Evolutionary conservation across 2,797 vertebrate genomes (phyloP).

Genomic region (Anguilla megastoma): DNA sequence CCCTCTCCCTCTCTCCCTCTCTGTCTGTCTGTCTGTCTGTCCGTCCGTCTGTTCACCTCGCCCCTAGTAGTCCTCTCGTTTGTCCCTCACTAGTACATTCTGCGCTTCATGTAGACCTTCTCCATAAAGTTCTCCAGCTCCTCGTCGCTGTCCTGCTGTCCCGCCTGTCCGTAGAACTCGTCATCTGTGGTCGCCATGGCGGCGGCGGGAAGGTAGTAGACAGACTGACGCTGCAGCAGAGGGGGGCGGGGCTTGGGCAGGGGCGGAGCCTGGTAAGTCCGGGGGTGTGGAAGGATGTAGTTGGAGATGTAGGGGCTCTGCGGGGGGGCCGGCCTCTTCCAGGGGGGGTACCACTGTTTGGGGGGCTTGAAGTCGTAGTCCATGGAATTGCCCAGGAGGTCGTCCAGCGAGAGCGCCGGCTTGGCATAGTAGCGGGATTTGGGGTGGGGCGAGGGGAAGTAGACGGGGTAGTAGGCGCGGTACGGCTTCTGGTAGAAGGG

Average conservation of each 20-base stretch:
- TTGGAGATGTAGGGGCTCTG: constrained; percentile 77
- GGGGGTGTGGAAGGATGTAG: constrained; percentile 84
- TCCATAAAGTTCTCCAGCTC: constrained; percentile 93
- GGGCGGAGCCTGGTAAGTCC: constrained; percentile 81
- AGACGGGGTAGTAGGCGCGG: constrained; percentile 77
- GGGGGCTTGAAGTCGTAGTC: constrained; percentile 57
- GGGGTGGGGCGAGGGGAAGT: constrained; percentile 72
- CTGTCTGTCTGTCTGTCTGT: constrained; percentile 49
- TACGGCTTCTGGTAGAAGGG: constrained; percentile 78
- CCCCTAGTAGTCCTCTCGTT: constrained; percentile 37
- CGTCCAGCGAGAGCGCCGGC: constrained; percentile 74
- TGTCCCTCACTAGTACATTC: constrained; percentile 71
- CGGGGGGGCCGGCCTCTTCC: constrained; percentile 66
- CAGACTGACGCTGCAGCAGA: constrained; percentile 66
- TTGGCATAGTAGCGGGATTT: constrained; percentile 72
- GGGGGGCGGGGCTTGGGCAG: constrained; percentile 70
- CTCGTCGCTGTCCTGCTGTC: constrained; percentile 82
- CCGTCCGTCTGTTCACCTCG: constrained; percentile 10
- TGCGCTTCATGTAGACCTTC: constrained; percentile 85
- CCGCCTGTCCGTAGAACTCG: constrained; percentile 79
- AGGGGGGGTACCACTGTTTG: constrained; percentile 62
- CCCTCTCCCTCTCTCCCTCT: constrained; percentile 37
- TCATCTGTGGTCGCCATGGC: constrained; percentile 60
- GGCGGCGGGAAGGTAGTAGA: constrained; percentile 66
- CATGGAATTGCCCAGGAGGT: constrained; percentile 70